Evolutionary conservation across 53 echinoderm and acorn worm species (phyloP), one percentile per base, ranked within the genome.

Genomic region (Temnopleurus reevesii): DNA sequence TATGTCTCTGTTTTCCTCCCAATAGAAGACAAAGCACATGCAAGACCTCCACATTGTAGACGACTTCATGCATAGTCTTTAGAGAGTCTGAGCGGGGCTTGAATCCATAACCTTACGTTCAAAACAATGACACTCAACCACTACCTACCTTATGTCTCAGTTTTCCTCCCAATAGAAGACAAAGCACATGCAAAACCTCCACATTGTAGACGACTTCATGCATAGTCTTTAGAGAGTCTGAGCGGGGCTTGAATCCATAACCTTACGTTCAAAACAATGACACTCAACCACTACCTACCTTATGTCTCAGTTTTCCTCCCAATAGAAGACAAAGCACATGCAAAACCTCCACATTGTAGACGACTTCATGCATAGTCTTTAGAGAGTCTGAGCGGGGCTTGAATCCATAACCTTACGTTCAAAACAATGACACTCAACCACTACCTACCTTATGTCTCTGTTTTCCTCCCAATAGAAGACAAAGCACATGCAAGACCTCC

Each of bases 271-370:
- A n/a, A n/a, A n/a, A n/a, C n/a, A n/a, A n/a, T n/a, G n/a, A n/a
- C n/a, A n/a, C n/a, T n/a, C n/a, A n/a, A n/a, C n/a, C n/a, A n/a
- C n/a, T n/a, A n/a, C 9, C 53, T 51, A 97, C 97, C 95, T 92
- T 97, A 76, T 95, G 93, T 59, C 97, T 94, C 53, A 96, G 99
- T 76, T 99, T 99, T 15, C 99, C 99, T 36, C 94, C 94, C 4
- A 99, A 89, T 18, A 99, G 93, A 46, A 99, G 91, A 86, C 99
- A 99, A 15, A 99, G 91, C 7, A 99, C 96, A 89, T 99, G 96
- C 7, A 99, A 81, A n/a, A 99, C 99, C 85, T 99, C 99, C 59
- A 99, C 99, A 65, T 99, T 99, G 53, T 99, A 99, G 21, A 99
- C 95, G 15, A 99, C 91, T 76, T 99, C 96, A 80, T 99, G 99